Evolutionary conservation across 2,888 invertebrate species (phyloP), one percentile per base, ranked within the genome.

Genomic region (Hofmannophila pseudospretella): DNA sequence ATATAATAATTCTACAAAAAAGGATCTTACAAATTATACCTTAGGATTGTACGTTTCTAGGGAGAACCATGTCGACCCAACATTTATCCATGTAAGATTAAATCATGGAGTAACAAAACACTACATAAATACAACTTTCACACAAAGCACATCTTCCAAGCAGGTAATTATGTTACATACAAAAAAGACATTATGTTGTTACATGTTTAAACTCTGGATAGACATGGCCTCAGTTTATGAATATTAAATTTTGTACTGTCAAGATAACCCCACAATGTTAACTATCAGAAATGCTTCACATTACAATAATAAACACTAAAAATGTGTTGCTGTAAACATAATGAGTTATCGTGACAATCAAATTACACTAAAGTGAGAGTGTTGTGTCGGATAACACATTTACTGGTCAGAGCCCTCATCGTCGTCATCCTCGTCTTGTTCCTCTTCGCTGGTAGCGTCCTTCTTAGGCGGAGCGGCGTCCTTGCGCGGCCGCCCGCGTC

Each of bases 401-500:
- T 84, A 87, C 76, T 88, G 82, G 69, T 88, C 88, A 53, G 88
- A 87, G 51, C 79, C 87, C 45, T 87, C 86, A 32, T 88, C 86
- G 14, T 86, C 87, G 27, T 88, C 86, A 43, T 88, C 86, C 30
- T 81, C 80, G 27, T 87, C 88, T 38, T 86, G 84, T 56, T 88
- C 85, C 49, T 88, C 88, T 48, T 87, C 88, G 38, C 86, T 81
- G 23, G 77, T 78, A 8, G 82, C 86, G 54, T 85, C 84, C 63
- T 87, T 86, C 55, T 86, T 85, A 25, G 87, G 77, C n/a, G 84
- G 79, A 3, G 81, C 57, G 4, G 79, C 73, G 39, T 88, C 88
- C 58, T 87, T 88, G 49, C 87, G 87, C 41, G 82, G 85, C 48
- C 87, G 60, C 2, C 87, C 86, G 47, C 88, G 81, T 28, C 80